Evolutionary conservation across 1,140 invertebrate species (phyloP).

Genomic region (Eulimnadia texana): DNA sequence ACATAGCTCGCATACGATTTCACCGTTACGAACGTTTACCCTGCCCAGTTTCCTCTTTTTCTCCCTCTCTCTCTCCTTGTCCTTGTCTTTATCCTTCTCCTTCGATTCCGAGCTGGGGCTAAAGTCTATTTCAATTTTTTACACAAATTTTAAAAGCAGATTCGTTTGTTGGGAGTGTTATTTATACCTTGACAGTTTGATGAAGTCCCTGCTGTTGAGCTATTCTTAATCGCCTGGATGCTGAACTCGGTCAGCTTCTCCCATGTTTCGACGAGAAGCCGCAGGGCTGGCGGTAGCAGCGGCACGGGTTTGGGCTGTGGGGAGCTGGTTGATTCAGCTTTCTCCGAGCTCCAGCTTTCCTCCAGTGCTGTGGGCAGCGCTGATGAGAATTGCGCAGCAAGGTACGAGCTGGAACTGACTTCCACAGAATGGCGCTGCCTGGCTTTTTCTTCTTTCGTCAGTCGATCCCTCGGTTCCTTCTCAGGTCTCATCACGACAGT

Average conservation of each 20-base stretch:
- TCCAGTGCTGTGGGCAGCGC: conserved; percentile 7
- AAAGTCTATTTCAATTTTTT: conserved; percentile 9
- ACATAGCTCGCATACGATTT: conserved; percentile 74
- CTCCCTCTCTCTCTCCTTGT: conserved; percentile 39
- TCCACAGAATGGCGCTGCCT: conserved; percentile 73
- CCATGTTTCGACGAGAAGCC: conserved; percentile 37
- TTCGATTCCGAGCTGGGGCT: neutral
- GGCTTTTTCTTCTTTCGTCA: conserved; percentile 27
- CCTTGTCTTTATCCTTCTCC: conserved; percentile 15
- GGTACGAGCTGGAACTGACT: conserved; percentile 60
- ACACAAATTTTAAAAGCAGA: conserved; percentile 6
- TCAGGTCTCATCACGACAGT: conserved; percentile 40
- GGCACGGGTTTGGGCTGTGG: conserved; percentile 7
- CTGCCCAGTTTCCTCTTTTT: conserved; percentile 33
- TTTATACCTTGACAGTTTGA: no score
- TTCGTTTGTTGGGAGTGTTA: no score
- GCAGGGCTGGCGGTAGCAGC: conserved; percentile 62
- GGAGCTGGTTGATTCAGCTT: neutral
- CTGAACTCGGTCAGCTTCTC: conserved; percentile 34
- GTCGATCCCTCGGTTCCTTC: conserved; percentile 11
- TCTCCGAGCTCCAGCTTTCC: conserved; percentile 11
- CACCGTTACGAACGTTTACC: conserved; percentile 27
- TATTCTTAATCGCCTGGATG: neutral
- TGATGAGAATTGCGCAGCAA: conserved; percentile 37
- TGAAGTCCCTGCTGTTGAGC: neutral